These are phyloP conservation scores for Acanthosepion lycidas DNA, from an alignment of 2,888 invertebrate species.

Conservation along the genomic window DNA sequence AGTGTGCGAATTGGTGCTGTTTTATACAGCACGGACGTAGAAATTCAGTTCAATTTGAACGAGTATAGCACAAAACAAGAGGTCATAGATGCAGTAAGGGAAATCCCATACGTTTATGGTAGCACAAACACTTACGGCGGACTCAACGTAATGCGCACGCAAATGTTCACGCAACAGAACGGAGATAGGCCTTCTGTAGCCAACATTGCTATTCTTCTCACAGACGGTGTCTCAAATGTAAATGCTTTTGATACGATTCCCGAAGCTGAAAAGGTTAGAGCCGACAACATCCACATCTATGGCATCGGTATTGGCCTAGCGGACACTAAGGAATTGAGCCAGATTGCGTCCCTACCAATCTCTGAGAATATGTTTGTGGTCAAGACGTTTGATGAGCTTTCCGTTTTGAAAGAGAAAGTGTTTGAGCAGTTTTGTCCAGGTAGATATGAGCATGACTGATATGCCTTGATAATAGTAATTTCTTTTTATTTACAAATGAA, in stretches of 20 bases:
- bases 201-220: constrained; percentile 62
- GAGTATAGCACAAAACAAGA: constrained; percentile 53
- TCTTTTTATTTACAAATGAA: too few relatives aligned
- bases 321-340: constrained; percentile 62
- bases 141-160: constrained; percentile 61
- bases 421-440: constrained; percentile 60
- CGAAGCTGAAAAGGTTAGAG: constrained; percentile 60
- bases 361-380: constrained; percentile 59
- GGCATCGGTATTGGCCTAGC: constrained; percentile 59
- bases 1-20: constrained; percentile 59
- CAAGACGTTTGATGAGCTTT: constrained; percentile 52
- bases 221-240: constrained; percentile 63
- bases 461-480: background rate
- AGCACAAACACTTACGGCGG: constrained; percentile 70
- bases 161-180: constrained; percentile 60
- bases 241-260: constrained; percentile 65
- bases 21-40: constrained; percentile 57
- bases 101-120: constrained; percentile 64
- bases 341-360: constrained; percentile 60
- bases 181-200: constrained; percentile 65
- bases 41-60: constrained; percentile 57
- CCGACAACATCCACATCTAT: constrained; percentile 53
- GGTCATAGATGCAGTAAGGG: constrained; percentile 59
- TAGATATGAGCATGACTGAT: constrained; percentile 49
- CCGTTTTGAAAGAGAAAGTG: constrained; percentile 55